phyloP scores from a whole-genome alignment of 2,888 invertebrate species.

The Protodeltote pygarga region DNA sequence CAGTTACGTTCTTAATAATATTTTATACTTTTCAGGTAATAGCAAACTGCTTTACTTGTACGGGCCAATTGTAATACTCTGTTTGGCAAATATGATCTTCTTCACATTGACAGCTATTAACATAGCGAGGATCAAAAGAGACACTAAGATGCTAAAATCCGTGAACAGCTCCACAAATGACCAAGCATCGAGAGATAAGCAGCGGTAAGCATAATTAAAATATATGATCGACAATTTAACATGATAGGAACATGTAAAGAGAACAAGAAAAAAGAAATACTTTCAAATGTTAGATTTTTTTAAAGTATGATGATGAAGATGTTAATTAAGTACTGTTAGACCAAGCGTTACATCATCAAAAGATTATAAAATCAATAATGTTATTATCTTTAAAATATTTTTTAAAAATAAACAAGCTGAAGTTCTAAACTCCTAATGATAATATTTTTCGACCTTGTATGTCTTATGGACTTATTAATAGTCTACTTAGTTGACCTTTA shows the following conservation, averaged over 20 bases:
- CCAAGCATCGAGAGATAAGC: conserved; percentile 70
- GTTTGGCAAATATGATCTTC: conserved; percentile 72
- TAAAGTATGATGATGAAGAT: too few species aligned
- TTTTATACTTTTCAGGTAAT: conserved; percentile 60
- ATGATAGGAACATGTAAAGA: background rate
- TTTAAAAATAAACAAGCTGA: too few species aligned
- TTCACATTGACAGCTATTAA: conserved; percentile 74
- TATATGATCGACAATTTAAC: background rate
- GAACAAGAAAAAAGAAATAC: background rate
- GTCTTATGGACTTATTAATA: too few species aligned
- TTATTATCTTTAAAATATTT: too few species aligned
- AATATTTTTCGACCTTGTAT: too few species aligned
- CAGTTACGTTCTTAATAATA: background rate
- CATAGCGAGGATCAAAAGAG: conserved; percentile 72
- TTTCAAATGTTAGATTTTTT: too few species aligned
- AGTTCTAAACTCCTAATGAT: too few species aligned
- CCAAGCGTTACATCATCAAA: too few species aligned
- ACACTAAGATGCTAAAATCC: conserved; percentile 71
- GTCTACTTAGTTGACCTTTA: too few species aligned
- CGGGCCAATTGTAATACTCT: conserved; percentile 72
- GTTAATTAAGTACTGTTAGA: too few species aligned
- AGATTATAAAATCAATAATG: too few species aligned
- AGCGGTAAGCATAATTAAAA: conserved; percentile 62
- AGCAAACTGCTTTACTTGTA: conserved; percentile 76
- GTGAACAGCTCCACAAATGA: conserved; percentile 74